These are phyloP conservation scores for Liasis olivaceus DNA, from an alignment of 2,797 vertebrate species.

Conservation along the genomic window DNA sequence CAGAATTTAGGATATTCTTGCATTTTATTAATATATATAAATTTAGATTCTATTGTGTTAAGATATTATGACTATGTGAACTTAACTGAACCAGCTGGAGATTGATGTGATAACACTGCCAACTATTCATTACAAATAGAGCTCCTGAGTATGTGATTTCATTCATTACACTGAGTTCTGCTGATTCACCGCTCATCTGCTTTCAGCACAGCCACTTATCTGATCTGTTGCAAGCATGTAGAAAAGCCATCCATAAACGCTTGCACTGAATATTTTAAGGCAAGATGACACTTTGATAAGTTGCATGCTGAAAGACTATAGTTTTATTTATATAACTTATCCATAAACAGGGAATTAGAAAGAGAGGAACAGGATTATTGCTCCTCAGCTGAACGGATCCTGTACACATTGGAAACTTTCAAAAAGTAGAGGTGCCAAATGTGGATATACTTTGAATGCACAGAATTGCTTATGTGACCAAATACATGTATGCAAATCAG, in stretches of 20 bases:
- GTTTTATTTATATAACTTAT: neutral
- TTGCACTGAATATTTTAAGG: neutral
- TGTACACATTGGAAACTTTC: neutral
- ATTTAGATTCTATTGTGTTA: neutral
- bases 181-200: neutral
- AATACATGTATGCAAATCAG: neutral
- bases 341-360: neutral
- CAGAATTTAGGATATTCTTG: neutral
- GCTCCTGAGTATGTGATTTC: neutral
- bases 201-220: neutral
- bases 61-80: neutral
- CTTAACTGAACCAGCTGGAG: neutral
- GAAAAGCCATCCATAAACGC: neutral
- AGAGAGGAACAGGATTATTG: neutral
- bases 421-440: neutral
- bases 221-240: neutral
- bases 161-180: neutral
- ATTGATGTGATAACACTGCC: neutral
- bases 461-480: neutral
- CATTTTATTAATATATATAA: slow-evolving; percentile 4
- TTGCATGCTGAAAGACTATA: neutral
- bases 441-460: neutral
- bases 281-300: neutral
- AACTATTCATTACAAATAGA: neutral
- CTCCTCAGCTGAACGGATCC: neutral